Conservation (phyloP, 2,888 invertebrate genomes). For the Lochmaea capreae region DNA sequence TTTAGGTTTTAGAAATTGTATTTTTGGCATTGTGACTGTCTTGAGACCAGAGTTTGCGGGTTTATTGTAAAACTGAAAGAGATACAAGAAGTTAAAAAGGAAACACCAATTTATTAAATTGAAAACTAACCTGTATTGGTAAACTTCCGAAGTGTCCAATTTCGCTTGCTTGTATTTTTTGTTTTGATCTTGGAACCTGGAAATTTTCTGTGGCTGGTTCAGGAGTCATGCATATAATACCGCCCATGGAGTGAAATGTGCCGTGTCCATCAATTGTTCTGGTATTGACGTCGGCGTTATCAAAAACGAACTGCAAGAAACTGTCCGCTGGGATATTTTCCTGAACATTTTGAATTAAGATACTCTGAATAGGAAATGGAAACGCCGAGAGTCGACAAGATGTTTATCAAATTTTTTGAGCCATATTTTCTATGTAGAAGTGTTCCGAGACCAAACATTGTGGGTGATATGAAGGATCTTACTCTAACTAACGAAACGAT, state of each 20-base stretch:
- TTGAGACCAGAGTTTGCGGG: not conserved
- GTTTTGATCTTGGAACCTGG: no score
- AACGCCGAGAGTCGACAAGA: not conserved
- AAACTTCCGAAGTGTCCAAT: not conserved
- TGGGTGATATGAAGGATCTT: not conserved
- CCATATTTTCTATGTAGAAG: no score
- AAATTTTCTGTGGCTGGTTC: not conserved
- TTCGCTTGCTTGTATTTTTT: no score
- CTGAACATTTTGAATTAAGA: not conserved
- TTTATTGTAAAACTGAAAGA: not conserved
- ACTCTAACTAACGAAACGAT: not conserved
- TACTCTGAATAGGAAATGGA: not conserved
- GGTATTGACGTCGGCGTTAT: not conserved
- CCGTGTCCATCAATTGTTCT: not conserved
- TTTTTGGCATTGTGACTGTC: not conserved
- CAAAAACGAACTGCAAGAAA: not conserved
- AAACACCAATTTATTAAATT: not conserved
- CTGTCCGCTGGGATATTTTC: not conserved
- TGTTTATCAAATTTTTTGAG: no score
- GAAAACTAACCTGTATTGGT: not conserved
- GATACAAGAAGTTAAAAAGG: not conserved
- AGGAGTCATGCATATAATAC: not conserved
- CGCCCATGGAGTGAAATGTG: constrained; percentile 1
- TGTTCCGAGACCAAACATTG: not conserved
- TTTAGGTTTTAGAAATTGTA: not conserved